Conservation (phyloP, 2,113 vertebrate species). For the Prochilodus magdalenae region DNA sequence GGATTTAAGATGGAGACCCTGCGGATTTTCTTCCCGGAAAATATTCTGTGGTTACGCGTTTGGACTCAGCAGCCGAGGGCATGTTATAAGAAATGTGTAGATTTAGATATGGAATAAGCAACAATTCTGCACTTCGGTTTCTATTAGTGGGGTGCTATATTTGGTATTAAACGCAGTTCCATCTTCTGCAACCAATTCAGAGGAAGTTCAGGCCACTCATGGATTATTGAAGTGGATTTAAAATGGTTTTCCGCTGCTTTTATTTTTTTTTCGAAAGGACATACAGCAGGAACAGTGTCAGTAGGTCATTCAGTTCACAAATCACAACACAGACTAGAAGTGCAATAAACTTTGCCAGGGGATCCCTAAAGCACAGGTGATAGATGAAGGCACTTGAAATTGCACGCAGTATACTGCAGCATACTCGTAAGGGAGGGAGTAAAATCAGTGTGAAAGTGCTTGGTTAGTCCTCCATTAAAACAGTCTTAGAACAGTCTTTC, state of each 20-base stretch:
- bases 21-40: conserved; percentile 14
- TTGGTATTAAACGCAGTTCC: not conserved
- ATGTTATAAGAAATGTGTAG: conserved; percentile 54
- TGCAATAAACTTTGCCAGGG: not conserved
- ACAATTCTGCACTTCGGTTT: conserved; percentile 32
- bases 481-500: conserved; percentile 69
- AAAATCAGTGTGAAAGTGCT: conserved; percentile 63
- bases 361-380: conserved; percentile 4
- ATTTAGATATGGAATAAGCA: conserved; percentile 40
- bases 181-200: conserved; percentile 14
- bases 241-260: no score
- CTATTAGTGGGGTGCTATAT: conserved; percentile 44
- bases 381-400: conserved; percentile 22
- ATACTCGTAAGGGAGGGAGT: conserved; percentile 61
- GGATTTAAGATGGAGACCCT: conserved; percentile 28
- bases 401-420: conserved; percentile 28
- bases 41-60: not conserved
- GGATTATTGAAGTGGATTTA: conserved; percentile 57
- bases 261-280: no score
- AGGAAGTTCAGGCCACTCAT: conserved; percentile 55
- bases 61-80: conserved; percentile 36
- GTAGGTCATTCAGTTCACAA: not conserved
- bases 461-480: conserved; percentile 67
- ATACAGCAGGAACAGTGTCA: not conserved
- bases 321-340: not conserved